Evolutionary conservation across 2,797 vertebrate species (phyloP).

Genomic region (Pristis pectinata): DNA sequence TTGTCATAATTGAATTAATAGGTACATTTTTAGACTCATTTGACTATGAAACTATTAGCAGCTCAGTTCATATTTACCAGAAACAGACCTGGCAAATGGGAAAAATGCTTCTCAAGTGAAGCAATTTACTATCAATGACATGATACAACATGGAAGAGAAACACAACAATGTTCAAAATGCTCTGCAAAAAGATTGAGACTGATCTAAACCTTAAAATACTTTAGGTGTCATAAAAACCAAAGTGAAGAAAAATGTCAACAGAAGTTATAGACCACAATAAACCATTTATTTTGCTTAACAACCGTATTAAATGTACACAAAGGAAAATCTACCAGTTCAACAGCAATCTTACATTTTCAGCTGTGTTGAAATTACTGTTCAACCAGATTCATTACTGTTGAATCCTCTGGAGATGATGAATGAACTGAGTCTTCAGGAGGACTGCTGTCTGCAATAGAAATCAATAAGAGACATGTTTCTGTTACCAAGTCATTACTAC

Average conservation of each 20-base stretch:
- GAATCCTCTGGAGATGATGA: conserved; percentile 2
- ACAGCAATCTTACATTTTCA: too few species aligned
- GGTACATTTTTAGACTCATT: neutral
- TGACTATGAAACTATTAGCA: neutral
- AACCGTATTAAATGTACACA: neutral
- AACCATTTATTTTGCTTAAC: neutral
- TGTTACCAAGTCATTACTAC: neutral
- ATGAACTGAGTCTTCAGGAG: neutral
- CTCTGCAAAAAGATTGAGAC: neutral
- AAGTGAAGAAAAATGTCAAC: neutral
- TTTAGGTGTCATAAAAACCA: neutral
- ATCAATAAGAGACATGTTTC: conserved; percentile 14
- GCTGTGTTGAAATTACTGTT: neutral
- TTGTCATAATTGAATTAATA: neutral
- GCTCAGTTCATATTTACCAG: neutral
- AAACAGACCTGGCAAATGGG: neutral
- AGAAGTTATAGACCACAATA: neutral
- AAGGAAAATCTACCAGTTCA: neutral
- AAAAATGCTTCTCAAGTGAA: neutral
- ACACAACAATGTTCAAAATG: neutral
- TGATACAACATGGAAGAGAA: neutral
- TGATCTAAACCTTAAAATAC: neutral
- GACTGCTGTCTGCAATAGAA: neutral
- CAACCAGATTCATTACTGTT: neutral
- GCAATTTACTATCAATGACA: neutral